These are phyloP conservation scores for Apis laboriosa DNA, from an alignment of 1,140 invertebrate genomes.

Conservation along the genomic window DNA sequence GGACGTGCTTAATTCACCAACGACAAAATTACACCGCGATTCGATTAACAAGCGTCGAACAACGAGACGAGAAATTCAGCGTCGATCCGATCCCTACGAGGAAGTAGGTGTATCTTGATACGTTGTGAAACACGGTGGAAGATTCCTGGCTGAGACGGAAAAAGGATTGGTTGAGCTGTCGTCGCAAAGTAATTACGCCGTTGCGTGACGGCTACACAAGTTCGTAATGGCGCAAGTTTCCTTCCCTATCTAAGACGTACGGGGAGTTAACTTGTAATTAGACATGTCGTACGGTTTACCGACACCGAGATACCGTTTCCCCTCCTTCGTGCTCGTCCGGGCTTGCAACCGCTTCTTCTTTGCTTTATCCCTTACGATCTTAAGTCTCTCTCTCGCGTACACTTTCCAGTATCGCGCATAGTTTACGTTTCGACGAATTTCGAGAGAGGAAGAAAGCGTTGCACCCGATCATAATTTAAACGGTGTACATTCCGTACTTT, in stretches of 20 bases:
- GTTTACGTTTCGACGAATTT: constrained; percentile 10
- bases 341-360: background rate
- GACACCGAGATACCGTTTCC: background rate
- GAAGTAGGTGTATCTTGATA: background rate
- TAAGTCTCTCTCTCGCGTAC: background rate
- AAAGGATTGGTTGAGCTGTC: background rate
- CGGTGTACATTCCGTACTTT: too few species aligned
- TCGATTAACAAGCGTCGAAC: too few species aligned
- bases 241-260: background rate
- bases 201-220: constrained; percentile 28
- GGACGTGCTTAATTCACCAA: too few species aligned
- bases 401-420: background rate
- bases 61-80: too few species aligned
- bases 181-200: constrained; percentile 31
- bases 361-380: background rate
- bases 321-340: too few species aligned
- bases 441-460: background rate
- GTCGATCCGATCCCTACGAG: too few species aligned
- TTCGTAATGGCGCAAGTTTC: constrained; percentile 33
- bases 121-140: background rate
- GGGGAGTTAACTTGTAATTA: constrained; percentile 41
- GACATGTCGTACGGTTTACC: constrained; percentile 25
- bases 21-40: too few species aligned
- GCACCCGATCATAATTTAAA: background rate
- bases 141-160: background rate